Base-by-base conservation (phyloP, 2,113 vertebrate genomes). In the Lagopus muta region DNA sequence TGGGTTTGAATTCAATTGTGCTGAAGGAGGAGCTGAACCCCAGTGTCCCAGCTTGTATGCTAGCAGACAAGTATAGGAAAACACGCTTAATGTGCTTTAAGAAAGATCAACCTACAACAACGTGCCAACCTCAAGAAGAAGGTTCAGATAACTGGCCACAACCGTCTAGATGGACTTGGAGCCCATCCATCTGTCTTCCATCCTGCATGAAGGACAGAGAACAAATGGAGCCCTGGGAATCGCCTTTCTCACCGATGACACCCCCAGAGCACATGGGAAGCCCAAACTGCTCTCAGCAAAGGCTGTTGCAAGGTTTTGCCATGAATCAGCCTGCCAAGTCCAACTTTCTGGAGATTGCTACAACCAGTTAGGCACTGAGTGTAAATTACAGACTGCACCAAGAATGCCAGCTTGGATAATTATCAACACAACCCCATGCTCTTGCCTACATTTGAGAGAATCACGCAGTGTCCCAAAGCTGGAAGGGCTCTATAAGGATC, bases 151-250 rank as follows among this genome's bases (percentile, higher is more conserved):
- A 50, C 19, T 32, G 40, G 14, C 34, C 27, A 45, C 10, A 8
- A 47, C 16, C 6, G 8, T 58, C 24, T 22, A 32, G 16, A 69
- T 12, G 24, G 27, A n/a, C 8, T 3, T 11, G 14, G 73, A 47
- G 24, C 17, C 54, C 34, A 38, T 19, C 13, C 69, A 32, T 48
- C n/a, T 9, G 75, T 67, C 52, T 18, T 30, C 18, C 3, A 4
- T 8, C 10, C 65, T 13, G 54, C 2, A 0, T 0, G 4, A 47
- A 57, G 5, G 10, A 8, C 0, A 0, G 22, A 40, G 65, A 65
- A 36, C 36, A 38, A 8, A 67, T 19, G 34, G 34, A 54, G 12
- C 8, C 58, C 25, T 28, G 28, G 32, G 25, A 1, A 0, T 22
- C 58, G 28, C 7, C 24, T 12, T 11, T 38, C 36, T 71, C 57